phyloP scores from a whole-genome alignment of 2,797 vertebrate genomes.

The Scleropages formosus region DNA sequence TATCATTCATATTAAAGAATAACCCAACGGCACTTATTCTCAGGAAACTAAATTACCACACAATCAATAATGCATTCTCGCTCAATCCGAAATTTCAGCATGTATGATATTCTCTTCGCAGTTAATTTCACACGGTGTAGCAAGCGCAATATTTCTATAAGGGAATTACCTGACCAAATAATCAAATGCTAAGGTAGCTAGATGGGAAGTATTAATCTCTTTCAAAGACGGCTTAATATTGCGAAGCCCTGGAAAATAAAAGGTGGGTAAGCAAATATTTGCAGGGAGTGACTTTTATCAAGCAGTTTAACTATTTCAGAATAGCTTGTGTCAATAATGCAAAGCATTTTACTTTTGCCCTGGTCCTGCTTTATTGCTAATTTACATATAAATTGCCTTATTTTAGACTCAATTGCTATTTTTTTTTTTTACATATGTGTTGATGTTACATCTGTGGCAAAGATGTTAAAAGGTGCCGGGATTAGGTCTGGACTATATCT shows the following conservation, averaged over 20 bases:
- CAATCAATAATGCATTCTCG: constrained; percentile 95
- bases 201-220: constrained; percentile 92
- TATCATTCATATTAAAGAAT: constrained; percentile 31
- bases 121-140: constrained; percentile 86
- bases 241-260: constrained; percentile 84
- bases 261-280: constrained; percentile 92
- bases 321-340: constrained; percentile 90
- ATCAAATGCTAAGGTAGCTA: constrained; percentile 89
- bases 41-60: constrained; percentile 90
- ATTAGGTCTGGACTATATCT: not conserved
- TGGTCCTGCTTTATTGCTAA: constrained; percentile 96
- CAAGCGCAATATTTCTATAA: constrained; percentile 83
- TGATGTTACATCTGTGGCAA: constrained; percentile 84
- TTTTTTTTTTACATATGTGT: constrained; percentile 78
- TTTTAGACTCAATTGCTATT: constrained; percentile 85
- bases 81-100: constrained; percentile 90
- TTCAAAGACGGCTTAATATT: constrained; percentile 88
- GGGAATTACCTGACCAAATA: constrained; percentile 90
- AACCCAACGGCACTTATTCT: constrained; percentile 75
- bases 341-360: constrained; percentile 89
- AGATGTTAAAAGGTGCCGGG: constrained; percentile 77
- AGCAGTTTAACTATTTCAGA: constrained; percentile 91
- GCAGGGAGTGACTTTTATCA: constrained; percentile 88
- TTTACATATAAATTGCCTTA: constrained; percentile 99
- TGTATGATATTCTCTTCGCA: constrained; percentile 87